Percentiles rank a stretch among this genome's conserved stretches.
Evolutionary conservation across 2,113 vertebrate species (phyloP).

Genomic region (Vireo altiloquus): DNA sequence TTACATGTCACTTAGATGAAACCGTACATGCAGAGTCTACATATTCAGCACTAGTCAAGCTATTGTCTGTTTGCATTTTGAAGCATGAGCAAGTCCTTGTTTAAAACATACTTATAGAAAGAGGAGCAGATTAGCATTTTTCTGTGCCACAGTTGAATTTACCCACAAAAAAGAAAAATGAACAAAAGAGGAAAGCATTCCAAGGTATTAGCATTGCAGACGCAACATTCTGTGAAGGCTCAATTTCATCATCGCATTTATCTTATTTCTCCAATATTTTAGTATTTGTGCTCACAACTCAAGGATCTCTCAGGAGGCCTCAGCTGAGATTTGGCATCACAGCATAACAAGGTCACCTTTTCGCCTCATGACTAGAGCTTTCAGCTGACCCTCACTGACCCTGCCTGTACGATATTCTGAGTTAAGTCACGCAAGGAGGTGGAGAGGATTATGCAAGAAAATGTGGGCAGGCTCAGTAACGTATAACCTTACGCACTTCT

Average conservation of each 20-base stretch:
- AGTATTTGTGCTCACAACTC: not conserved
- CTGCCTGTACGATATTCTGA: not conserved
- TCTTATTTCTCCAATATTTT: not conserved
- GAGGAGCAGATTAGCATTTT: not conserved
- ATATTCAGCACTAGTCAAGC: not conserved
- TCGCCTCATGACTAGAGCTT: constrained; percentile 36
- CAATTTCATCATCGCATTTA: not conserved
- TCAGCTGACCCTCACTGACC: not conserved
- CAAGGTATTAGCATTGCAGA: not conserved
- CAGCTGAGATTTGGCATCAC: not conserved
- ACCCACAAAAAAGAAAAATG: not conserved
- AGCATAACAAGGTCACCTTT: constrained; percentile 56
- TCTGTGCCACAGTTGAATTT: not conserved
- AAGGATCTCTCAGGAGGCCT: not conserved
- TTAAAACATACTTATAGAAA: not conserved
- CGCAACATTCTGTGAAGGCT: not conserved
- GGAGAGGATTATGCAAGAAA: constrained; percentile 3
- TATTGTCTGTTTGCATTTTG: not conserved
- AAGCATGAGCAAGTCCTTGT: not conserved
- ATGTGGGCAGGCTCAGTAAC: not conserved
- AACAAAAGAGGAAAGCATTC: not conserved
- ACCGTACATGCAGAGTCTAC: not conserved
- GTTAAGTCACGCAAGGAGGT: constrained; percentile 22
- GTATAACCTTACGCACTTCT: not conserved
- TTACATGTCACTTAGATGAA: not conserved